These are phyloP conservation scores for Sebastes aleutianus DNA, from an alignment of 2,797 vertebrate genomes.

Conservation along the genomic window DNA sequence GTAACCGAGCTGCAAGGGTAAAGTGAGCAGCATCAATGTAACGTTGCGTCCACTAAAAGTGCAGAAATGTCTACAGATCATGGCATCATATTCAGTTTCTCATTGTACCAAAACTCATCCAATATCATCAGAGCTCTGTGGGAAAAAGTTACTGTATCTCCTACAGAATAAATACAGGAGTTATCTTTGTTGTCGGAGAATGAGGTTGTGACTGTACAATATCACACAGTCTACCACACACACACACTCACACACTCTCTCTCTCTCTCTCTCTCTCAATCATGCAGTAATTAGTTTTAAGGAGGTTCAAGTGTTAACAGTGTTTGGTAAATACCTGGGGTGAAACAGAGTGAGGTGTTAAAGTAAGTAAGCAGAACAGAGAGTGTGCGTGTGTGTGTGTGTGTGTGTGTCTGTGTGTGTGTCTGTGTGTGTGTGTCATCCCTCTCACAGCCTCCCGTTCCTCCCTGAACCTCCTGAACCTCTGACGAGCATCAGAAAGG, in stretches of 20 bases:
- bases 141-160: background rate
- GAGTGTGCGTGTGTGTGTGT: background rate
- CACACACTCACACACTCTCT: background rate
- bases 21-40: no score
- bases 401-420: no score
- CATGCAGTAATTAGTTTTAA: background rate
- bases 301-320: constrained; percentile 32
- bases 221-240: background rate
- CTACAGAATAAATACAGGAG: background rate
- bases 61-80: no score
- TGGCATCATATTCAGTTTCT: no score
- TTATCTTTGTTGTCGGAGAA: background rate
- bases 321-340: constrained; percentile 41
- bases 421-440: background rate
- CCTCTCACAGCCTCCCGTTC: background rate
- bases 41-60: no score
- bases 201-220: background rate
- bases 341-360: constrained; percentile 39
- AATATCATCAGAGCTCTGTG: background rate
- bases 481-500: background rate
- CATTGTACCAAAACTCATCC: background rate
- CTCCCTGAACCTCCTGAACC: background rate
- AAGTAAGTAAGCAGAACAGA: constrained; percentile 9
- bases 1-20: no score
- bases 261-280: background rate